These are phyloP conservation scores for Micromussa lordhowensis DNA, from an alignment of 92 coral and sea anemone genomes.

Conservation along the genomic window DNA sequence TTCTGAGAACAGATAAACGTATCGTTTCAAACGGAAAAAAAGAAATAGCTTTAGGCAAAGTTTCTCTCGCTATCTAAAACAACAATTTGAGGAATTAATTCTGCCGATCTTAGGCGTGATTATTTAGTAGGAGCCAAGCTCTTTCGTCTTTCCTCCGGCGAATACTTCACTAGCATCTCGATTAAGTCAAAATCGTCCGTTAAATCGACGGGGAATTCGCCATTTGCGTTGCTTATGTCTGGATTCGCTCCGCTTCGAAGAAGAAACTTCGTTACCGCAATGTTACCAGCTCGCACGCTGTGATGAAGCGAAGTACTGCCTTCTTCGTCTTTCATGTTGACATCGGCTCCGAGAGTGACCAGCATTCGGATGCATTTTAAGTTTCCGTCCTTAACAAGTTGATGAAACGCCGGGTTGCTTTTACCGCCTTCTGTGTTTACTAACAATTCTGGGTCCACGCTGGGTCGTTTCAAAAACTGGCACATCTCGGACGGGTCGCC, in stretches of 20 bases:
- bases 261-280: constrained; percentile 80
- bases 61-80: background rate
- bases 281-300: constrained; percentile 76
- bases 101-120: background rate
- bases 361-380: constrained; percentile 95
- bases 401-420: constrained; percentile 88
- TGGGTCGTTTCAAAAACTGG: constrained; percentile 92
- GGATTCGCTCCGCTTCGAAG: constrained; percentile 93
- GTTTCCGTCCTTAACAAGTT: constrained; percentile 93
- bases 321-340: constrained; percentile 85
- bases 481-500: constrained; percentile 96
- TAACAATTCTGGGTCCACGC: constrained; percentile 89
- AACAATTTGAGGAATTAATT: constrained; percentile 14
- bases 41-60: background rate
- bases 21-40: background rate
- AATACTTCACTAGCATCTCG: constrained; percentile 83
- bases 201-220: constrained; percentile 87
- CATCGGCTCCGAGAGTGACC: constrained; percentile 94
- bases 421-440: constrained; percentile 76
- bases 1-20: background rate
- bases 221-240: constrained; percentile 77
- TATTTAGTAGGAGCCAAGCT: constrained; percentile 55
- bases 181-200: constrained; percentile 96
- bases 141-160: constrained; percentile 82
- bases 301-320: constrained; percentile 92